Base-by-base conservation (phyloP, 1,140 invertebrate genomes). In the Megalonaias nervosa region DNA sequence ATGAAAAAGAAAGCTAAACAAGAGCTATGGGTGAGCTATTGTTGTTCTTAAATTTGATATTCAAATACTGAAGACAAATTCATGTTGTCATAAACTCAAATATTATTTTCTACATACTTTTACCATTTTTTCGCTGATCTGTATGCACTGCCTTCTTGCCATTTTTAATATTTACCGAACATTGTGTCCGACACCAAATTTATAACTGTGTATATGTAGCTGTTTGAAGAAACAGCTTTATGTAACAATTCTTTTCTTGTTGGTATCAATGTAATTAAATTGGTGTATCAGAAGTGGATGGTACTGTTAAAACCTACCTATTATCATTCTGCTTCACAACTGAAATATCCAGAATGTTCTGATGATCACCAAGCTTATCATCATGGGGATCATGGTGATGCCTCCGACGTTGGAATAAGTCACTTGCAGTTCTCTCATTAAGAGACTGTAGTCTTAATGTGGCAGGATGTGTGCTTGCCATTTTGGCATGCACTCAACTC, bases 391-490 rank as follows among this genome's bases (percentile, higher is more conserved):
- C 80, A 23, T 79, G 71, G 19, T 81, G 80, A 16, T 81, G 31
- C 15, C 82, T 57, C 0, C 87, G 71, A 57, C 87, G 69, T 75
- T 84, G 84, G 67, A 88, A 88, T 55, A 88, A 71, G 9, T 81
- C 82, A 72, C 85, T 87, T 55, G 83, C 79, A 16, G 81, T 85
- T 19, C 73, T 72, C 16, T 79, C 77, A 65, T 85, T 82, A 70
- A 88, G 75, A 6, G 80, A 73, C 71, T 88, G 85, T 21, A 88
- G 81, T 17, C 75, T 64, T 14, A 86, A 38, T 3, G 68, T 67
- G n/a, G 67, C 56, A 6, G 65, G 71, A 13, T 71, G 76, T 19
- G 38, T 48, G 11, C 38, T 48, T 9, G 38, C 38, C 38, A 48
- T 48, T 48, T 48, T 48, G 38, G 9, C 38, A 48, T 48, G 38